Percentiles rank a stretch among this genome's conserved stretches.
Evolutionary conservation across 2,888 invertebrate genomes (phyloP).

Genomic region (Chouioia cunea): DNA sequence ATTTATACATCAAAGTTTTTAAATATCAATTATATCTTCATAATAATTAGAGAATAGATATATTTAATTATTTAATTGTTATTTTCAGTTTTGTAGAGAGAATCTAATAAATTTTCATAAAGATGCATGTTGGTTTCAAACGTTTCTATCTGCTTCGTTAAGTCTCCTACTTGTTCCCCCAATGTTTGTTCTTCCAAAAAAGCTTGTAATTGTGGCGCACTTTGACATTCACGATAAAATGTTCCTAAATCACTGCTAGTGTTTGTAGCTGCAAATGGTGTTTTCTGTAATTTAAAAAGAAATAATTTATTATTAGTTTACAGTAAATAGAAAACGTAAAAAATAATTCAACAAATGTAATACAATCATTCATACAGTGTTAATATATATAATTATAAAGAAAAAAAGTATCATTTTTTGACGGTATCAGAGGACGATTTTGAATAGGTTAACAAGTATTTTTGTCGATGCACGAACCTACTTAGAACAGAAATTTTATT

Average conservation of each 20-base stretch:
- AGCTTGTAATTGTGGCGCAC: conserved; percentile 74
- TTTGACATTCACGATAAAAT: conserved; percentile 85
- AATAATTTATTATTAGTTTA: too few relatives aligned
- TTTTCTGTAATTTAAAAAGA: conserved; percentile 72
- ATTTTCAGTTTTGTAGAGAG: conserved; percentile 77
- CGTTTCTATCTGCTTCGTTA: conserved; percentile 79
- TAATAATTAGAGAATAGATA: not conserved
- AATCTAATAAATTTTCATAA: conserved; percentile 82
- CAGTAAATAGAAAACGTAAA: too few relatives aligned
- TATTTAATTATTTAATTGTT: conserved; percentile 69
- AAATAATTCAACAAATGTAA: too few relatives aligned
- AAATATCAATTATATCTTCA: too few relatives aligned
- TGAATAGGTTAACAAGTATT: not conserved
- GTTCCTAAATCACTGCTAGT: conserved; percentile 81
- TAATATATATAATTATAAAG: too few relatives aligned
- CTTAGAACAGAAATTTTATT: too few relatives aligned
- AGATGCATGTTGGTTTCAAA: conserved; percentile 82
- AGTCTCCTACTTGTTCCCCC: conserved; percentile 73
- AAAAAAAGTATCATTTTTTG: not conserved
- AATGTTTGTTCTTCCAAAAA: conserved; percentile 70
- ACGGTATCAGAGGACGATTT: not conserved
- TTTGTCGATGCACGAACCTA: too few relatives aligned
- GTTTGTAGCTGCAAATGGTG: conserved; percentile 82
- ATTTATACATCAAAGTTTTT: too few relatives aligned
- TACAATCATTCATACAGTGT: too few relatives aligned